Percentiles rank a stretch among this genome's conserved stretches.
Conservation (phyloP, 2,888 invertebrate species). For the Synanthedon tipuliformis region DNA sequence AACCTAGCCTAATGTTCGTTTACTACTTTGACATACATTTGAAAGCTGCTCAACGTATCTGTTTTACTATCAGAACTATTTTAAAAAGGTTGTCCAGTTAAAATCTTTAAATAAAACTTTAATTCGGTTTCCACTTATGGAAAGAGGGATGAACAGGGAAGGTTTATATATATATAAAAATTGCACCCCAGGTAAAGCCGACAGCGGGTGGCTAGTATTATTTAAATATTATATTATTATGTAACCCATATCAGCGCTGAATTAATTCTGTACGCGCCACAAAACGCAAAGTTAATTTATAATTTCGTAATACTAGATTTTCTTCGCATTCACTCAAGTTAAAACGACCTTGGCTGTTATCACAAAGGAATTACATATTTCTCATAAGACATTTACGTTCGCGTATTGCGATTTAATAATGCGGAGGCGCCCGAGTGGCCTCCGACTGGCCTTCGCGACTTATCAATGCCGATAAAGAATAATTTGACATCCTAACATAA, state of each 20-base stretch:
- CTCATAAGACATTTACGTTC: neutral
- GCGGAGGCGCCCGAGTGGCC: slow-evolving; percentile 18
- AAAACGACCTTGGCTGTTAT: neutral
- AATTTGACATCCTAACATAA: slow-evolving; percentile 64
- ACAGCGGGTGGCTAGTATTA: no score
- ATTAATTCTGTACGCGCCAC: no score
- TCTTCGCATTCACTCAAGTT: neutral
- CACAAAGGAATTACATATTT: neutral
- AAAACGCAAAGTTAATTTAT: neutral
- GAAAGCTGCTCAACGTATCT: neutral
- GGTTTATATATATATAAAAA: no score
- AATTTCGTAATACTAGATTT: neutral
- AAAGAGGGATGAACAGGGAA: no score
- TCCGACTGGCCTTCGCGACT: slow-evolving; percentile 45
- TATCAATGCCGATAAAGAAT: slow-evolving; percentile 61
- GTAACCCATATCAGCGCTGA: no score
- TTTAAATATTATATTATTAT: no score
- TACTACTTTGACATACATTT: slow-evolving; percentile 1
- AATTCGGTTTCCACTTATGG: no score
- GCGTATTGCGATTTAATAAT: neutral
- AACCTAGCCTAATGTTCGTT: slow-evolving; percentile 18
- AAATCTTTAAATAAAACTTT: no score
- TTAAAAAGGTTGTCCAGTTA: no score
- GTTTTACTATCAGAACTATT: neutral
- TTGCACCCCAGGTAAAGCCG: no score